phyloP scores from a whole-genome alignment of 2,888 invertebrate genomes.

The Philonicus albiceps region DNA sequence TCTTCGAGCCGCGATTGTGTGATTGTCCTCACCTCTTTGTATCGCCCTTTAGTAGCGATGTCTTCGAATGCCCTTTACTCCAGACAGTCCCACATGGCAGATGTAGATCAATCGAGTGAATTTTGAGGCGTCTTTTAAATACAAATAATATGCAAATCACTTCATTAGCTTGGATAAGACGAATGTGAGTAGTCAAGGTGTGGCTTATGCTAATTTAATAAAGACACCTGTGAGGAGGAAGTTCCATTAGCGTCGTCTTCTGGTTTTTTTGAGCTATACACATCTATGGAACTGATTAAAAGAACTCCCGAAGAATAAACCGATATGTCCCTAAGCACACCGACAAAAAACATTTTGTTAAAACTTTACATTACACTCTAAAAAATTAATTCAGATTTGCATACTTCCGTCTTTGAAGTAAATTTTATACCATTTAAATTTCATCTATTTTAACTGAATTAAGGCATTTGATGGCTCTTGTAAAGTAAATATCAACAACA shows the following conservation, averaged over 20 bases:
- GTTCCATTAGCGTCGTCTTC: conserved; percentile 1
- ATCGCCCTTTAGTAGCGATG: not conserved
- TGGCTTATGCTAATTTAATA: conserved; percentile 37
- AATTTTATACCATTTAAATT: too few species aligned
- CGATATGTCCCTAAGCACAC: not conserved
- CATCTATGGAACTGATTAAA: not conserved
- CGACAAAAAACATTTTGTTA: not conserved
- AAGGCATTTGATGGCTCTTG: too few species aligned
- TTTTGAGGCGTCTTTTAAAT: not conserved
- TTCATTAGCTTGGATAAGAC: conserved; percentile 36
- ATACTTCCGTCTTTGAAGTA: too few species aligned
- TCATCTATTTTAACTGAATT: too few species aligned
- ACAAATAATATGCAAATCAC: conserved; percentile 44
- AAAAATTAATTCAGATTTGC: too few species aligned
- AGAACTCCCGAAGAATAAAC: not conserved
- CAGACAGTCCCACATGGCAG: conserved; percentile 23
- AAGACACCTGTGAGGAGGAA: conserved; percentile 38
- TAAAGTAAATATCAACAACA: too few species aligned
- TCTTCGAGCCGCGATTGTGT: not conserved
- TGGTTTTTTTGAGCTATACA: not conserved
- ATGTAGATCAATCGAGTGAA: conserved; percentile 19
- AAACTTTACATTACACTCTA: too few species aligned
- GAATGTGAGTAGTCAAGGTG: conserved; percentile 31
- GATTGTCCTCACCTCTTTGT: conserved; percentile 36
- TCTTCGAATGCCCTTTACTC: not conserved